A percentile compares a stretch with the other conserved stretches of the same genome.
Conservation (phyloP, 2,113 vertebrate species). For the Calidris pygmaea region DNA sequence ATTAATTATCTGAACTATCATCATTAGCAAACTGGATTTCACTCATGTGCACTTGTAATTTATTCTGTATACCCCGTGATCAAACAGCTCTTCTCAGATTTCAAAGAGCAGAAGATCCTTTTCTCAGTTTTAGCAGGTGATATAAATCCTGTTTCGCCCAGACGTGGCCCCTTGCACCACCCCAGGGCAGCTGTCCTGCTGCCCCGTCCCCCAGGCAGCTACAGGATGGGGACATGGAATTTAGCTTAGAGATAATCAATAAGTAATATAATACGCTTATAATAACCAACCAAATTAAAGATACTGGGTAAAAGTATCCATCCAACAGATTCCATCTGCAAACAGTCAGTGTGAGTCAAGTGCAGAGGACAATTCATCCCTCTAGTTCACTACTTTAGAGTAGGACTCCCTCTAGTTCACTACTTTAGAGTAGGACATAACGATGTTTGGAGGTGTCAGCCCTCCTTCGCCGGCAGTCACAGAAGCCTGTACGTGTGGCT, state of each 20-base stretch:
- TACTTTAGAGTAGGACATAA: fast-evolving
- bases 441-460: neutral
- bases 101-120: neutral
- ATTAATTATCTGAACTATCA: neutral
- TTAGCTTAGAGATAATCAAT: neutral
- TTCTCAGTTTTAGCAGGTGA: neutral
- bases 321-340: neutral
- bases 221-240: fast-evolving
- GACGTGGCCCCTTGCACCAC: fast-evolving
- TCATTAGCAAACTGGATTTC: neutral
- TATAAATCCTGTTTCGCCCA: neutral
- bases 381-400: fast-evolving
- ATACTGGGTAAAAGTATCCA: neutral
- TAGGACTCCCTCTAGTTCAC: too few species aligned
- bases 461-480: neutral
- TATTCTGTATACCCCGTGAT: neutral
- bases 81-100: neutral
- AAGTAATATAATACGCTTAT: fast-evolving
- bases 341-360: fast-evolving
- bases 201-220: fast-evolving
- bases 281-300: neutral
- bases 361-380: too few species aligned
- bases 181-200: fast-evolving
- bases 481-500: neutral
- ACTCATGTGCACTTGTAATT: neutral